Evolutionary conservation across 2,797 vertebrate genomes (phyloP).

Genomic region (Gallinago solitaria): DNA sequence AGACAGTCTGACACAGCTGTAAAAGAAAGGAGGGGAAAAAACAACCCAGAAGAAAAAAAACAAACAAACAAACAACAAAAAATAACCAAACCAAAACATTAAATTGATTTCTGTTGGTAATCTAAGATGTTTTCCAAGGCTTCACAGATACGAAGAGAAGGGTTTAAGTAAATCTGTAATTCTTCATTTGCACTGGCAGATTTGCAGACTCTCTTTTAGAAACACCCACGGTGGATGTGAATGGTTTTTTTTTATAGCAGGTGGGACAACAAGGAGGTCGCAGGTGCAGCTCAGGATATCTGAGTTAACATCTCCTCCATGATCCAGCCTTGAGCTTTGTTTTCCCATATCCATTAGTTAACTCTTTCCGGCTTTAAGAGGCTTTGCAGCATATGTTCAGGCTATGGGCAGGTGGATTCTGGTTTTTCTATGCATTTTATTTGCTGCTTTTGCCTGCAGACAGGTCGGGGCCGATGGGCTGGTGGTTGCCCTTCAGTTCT

Average conservation of each 20-base stretch:
- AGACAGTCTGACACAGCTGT: background rate
- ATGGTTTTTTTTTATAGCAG: background rate
- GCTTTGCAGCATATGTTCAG: background rate
- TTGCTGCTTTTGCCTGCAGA: background rate
- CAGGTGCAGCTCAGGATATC: background rate
- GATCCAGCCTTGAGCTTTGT: background rate
- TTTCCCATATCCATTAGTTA: background rate
- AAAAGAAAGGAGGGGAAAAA: background rate
- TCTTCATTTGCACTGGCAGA: background rate
- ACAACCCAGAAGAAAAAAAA: background rate
- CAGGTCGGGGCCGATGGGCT: accelerated
- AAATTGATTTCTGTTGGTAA: background rate
- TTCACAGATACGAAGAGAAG: background rate
- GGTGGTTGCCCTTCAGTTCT: background rate
- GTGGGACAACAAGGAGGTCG: background rate
- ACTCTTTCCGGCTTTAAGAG: background rate
- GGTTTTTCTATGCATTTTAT: background rate
- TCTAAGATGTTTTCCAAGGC: background rate
- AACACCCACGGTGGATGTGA: background rate
- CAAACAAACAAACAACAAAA: too few relatives aligned
- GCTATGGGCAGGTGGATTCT: background rate
- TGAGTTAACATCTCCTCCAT: background rate
- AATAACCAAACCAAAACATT: too few relatives aligned
- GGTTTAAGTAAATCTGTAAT: background rate
- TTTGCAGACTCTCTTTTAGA: background rate